A percentile compares a stretch with the other conserved stretches of the same genome.
These are phyloP conservation scores for Ochropleura plecta DNA, from an alignment of 2,888 invertebrate genomes.

Conservation along the genomic window DNA sequence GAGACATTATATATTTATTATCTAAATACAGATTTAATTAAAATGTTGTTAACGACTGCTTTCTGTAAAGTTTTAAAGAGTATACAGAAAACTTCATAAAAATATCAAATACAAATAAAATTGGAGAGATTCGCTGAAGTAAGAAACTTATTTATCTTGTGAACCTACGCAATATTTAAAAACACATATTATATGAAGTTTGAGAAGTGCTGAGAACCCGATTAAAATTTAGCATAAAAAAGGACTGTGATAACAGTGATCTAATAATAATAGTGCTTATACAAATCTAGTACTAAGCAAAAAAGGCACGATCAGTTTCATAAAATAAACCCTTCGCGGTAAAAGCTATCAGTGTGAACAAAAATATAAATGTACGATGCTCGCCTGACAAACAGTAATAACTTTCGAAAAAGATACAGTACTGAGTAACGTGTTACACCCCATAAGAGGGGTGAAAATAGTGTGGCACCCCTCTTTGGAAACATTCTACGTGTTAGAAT, in stretches of 20 bases:
- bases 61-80: neutral
- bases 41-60: neutral
- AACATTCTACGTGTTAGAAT: slow-evolving; percentile 35
- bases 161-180: neutral
- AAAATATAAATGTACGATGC: slow-evolving; percentile 7
- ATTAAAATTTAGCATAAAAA: neutral
- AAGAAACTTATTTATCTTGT: neutral
- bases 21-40: slow-evolving; percentile 17
- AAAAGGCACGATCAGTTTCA: neutral
- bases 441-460: slow-evolving; percentile 38
- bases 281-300: neutral
- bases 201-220: neutral
- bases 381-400: slow-evolving; percentile 56
- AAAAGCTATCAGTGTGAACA: slow-evolving; percentile 20
- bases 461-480: slow-evolving; percentile 22
- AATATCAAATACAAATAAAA: neutral
- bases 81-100: neutral
- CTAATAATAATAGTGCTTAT: neutral
- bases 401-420: slow-evolving; percentile 35
- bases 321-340: slow-evolving; percentile 13
- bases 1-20: neutral
- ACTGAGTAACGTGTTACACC: slow-evolving; percentile 43
- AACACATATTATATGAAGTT: neutral
- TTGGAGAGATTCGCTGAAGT: neutral
- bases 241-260: neutral